Evolutionary conservation across 2,888 invertebrate species (phyloP), one percentile per base, ranked within the genome.

Genomic region (Leptinotarsa haldemani): DNA sequence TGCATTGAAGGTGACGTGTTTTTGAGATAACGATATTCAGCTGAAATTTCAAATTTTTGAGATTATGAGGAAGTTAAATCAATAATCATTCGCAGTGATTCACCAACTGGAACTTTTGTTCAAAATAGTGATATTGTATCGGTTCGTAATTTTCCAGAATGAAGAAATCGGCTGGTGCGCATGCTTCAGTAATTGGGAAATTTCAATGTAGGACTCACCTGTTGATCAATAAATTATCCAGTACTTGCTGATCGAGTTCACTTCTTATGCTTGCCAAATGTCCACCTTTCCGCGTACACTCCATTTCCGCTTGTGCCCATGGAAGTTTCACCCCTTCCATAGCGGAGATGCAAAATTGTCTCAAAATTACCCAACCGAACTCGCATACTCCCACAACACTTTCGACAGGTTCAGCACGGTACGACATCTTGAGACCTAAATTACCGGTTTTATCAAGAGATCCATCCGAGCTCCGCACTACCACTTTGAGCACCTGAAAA

Each of bases 291-390:
- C 89, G 87, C 4, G 87, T 88, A 81, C 94, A 94, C 82, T 92
- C 91, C 25, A 89, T 88, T 82, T 94, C 94, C 0, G 93, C 93
- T 74, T 92, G 91, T 16, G 89, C 86, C 94, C 94, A 94, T 0
- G 91, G 86, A 78, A 90, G 85, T 79, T 89, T 89, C 4, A 88
- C 86, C 58, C 89, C 89, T 79, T 93, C 90, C 74, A 92, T 87
- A 7, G 91, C 90, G 70, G 91, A 86, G 81, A 94, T 89, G 83
- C 94, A 94, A 85, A 92, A 92, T 80, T 92, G 92, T 65, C 91
- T 90, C 74, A 92, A 88, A 3, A 91, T 87, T 74, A 93, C 90
- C 93, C 93, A 94, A 0, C 93, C 93, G 80, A 92, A 94, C 64
- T 91, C 92, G 85, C 94, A 94, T 78, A 90, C 89, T 1, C 91